Percentiles rank a stretch among this genome's conserved stretches.
phyloP scores from a whole-genome alignment of 2,797 vertebrate species.

The Rhadinocentrus ornatus region DNA sequence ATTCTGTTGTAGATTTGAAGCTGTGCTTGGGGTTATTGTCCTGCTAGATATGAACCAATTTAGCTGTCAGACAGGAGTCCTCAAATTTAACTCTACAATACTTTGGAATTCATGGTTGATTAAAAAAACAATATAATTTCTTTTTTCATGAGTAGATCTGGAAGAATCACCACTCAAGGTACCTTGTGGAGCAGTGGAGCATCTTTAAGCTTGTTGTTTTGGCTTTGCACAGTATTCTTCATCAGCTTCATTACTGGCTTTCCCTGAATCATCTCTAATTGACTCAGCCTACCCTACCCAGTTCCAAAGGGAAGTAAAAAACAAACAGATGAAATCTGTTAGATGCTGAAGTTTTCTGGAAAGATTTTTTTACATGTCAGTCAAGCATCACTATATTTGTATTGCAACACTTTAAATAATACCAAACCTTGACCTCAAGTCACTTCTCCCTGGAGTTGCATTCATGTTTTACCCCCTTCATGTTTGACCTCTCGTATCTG shows the following conservation, averaged over 20 bases:
- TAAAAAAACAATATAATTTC: not conserved
- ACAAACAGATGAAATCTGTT: not conserved
- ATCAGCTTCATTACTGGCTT: not conserved
- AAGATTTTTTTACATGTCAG: too few species aligned
- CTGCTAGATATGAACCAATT: not conserved
- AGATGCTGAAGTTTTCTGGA: not conserved
- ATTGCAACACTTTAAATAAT: not conserved
- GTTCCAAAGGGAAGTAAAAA: not conserved
- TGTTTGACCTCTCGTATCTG: slow-evolving; percentile 40
- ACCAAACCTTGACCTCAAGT: not conserved
- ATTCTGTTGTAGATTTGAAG: not conserved
- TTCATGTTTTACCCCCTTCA: slow-evolving; percentile 4
- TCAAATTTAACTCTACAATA: not conserved
- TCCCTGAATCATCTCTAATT: not conserved
- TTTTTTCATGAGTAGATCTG: not conserved
- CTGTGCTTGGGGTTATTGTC: too few species aligned
- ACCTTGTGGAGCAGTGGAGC: not conserved
- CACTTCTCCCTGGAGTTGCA: not conserved
- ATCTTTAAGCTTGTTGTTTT: not conserved
- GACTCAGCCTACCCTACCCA: not conserved
- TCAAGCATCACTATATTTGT: too few species aligned
- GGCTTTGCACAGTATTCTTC: not conserved
- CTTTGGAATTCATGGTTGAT: not conserved
- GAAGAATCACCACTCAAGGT: not conserved
- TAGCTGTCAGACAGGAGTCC: not conserved